These are phyloP conservation scores for Byasa hedistus DNA, from an alignment of 2,888 invertebrate genomes.

Conservation along the genomic window DNA sequence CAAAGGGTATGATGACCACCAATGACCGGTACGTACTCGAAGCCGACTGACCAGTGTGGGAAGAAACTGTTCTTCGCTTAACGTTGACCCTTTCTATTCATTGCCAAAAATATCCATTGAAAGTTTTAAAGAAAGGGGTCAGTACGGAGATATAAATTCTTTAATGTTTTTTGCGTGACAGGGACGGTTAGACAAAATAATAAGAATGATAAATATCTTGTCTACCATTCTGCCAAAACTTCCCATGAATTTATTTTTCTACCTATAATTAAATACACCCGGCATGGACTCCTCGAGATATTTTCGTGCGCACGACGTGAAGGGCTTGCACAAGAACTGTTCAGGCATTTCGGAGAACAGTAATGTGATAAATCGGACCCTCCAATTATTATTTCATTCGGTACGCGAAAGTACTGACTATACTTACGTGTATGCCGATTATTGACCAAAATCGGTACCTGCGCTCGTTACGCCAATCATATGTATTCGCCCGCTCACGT, in stretches of 20 bases:
- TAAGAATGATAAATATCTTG: slow-evolving; percentile 57
- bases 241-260: slow-evolving; percentile 74
- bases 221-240: slow-evolving; percentile 51
- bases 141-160: slow-evolving; percentile 51
- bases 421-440: slow-evolving; percentile 66
- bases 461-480: slow-evolving; percentile 75
- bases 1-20: slow-evolving; percentile 71
- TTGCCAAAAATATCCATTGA: slow-evolving; percentile 58
- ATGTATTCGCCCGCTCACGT: slow-evolving; percentile 38
- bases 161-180: slow-evolving; percentile 62
- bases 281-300: slow-evolving; percentile 70
- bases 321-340: slow-evolving; percentile 75
- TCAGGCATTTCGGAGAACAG: slow-evolving; percentile 75
- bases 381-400: slow-evolving; percentile 77
- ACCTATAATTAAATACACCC: slow-evolving; percentile 73
- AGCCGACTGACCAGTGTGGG: slow-evolving; percentile 76
- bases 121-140: slow-evolving; percentile 56
- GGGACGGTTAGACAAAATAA: slow-evolving; percentile 64
- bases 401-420: slow-evolving; percentile 73
- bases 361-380: slow-evolving; percentile 77
- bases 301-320: slow-evolving; percentile 76
- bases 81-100: slow-evolving; percentile 65
- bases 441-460: slow-evolving; percentile 75
- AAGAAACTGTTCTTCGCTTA: slow-evolving; percentile 58
- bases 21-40: slow-evolving; percentile 64